Evolutionary conservation across 2,797 vertebrate genomes (phyloP).

Genomic region (Poecilia velifera): DNA sequence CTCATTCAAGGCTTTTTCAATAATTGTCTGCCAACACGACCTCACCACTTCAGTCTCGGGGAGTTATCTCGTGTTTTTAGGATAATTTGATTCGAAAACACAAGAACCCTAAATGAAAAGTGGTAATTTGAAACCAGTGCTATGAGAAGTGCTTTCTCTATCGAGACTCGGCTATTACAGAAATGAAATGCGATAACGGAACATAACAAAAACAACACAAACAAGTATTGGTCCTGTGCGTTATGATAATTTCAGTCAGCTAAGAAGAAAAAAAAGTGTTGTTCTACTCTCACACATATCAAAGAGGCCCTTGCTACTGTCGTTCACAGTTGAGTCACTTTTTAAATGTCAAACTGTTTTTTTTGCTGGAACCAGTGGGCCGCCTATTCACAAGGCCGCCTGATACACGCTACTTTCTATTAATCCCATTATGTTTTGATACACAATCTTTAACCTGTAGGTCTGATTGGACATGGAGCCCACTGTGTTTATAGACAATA

Average conservation of each 20-base stretch:
- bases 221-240: neutral
- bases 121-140: neutral
- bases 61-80: constrained; percentile 19
- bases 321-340: constrained; percentile 11
- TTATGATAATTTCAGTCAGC: constrained; percentile 15
- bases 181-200: constrained; percentile 19
- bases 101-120: constrained; percentile 4
- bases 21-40: neutral
- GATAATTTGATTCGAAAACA: constrained; percentile 26
- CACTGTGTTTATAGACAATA: neutral
- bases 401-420: too few relatives aligned
- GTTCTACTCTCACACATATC: constrained; percentile 22
- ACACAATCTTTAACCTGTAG: neutral
- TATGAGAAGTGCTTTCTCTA: neutral
- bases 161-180: constrained; percentile 1
- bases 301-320: constrained; percentile 7
- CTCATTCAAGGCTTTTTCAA: constrained; percentile 10
- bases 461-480: neutral
- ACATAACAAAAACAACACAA: constrained; percentile 13
- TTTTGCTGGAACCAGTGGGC: constrained; percentile 15
- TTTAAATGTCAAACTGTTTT: constrained; percentile 34
- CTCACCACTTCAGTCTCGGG: constrained; percentile 5
- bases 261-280: constrained; percentile 15
- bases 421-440: neutral
- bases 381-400: constrained; percentile 10